phyloP scores from a whole-genome alignment of 2,888 invertebrate species.

The Drosophila cracens region DNA sequence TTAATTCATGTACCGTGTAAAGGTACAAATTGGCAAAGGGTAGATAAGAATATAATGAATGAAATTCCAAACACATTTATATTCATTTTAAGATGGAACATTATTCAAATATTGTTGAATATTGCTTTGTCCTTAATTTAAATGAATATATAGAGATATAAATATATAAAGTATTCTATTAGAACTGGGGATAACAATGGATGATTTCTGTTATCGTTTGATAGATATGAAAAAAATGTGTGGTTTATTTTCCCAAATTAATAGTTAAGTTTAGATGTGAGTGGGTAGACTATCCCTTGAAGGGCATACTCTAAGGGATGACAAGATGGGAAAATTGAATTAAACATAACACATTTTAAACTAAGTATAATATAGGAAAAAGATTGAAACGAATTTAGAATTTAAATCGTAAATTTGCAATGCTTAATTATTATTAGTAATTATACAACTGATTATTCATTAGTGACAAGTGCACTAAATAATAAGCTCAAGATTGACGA shows the following conservation, averaged over 20 bases:
- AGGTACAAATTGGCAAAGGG: neutral
- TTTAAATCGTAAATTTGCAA: neutral
- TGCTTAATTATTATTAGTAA: neutral
- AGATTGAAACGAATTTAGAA: neutral
- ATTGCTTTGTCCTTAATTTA: neutral
- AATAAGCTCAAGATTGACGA: neutral
- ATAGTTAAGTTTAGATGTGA: no score
- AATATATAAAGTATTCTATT: neutral
- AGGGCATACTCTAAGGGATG: no score
- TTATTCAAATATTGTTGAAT: neutral
- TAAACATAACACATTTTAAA: neutral
- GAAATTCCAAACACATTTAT: neutral
- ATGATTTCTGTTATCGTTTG: neutral
- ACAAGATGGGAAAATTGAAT: no score
- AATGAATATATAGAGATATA: neutral
- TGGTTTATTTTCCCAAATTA: no score
- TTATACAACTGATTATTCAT: neutral
- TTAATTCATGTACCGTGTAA: conserved; percentile 7
- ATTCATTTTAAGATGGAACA: neutral
- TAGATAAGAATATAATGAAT: neutral
- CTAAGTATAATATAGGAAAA: neutral
- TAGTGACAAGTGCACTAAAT: neutral
- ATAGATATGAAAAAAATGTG: no score
- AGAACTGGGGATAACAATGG: neutral
- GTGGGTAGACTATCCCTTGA: no score